Percentiles rank a stretch among this genome's conserved stretches.
These are phyloP conservation scores for Penaeus vannamei DNA, from an alignment of 1,140 invertebrate species.

Conservation along the genomic window DNA sequence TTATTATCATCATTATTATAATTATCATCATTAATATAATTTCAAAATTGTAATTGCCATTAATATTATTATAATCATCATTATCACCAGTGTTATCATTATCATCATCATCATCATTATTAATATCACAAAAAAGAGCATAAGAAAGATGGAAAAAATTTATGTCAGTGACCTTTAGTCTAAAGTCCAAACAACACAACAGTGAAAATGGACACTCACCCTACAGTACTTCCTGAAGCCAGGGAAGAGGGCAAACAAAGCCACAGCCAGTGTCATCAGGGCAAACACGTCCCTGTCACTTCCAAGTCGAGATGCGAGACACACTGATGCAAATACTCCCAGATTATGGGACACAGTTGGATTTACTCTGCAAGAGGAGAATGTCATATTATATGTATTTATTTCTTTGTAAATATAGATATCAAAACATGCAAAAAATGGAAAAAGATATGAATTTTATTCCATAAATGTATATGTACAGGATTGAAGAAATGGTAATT, in stretches of 20 bases:
- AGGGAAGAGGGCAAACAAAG: constrained; percentile 56
- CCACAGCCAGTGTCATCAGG: constrained; percentile 60
- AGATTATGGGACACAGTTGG: constrained; percentile 66
- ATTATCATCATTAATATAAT: no score
- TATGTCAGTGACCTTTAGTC: not conserved
- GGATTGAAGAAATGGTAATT: no score
- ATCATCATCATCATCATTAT: no score
- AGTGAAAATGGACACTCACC: not conserved
- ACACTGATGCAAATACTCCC: constrained; percentile 66
- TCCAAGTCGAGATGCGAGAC: constrained; percentile 65
- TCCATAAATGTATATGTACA: no score
- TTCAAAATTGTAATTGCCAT: no score
- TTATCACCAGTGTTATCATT: no score
- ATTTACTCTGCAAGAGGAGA: constrained; percentile 55
- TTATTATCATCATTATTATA: no score
- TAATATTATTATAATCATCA: no score
- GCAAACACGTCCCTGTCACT: constrained; percentile 64
- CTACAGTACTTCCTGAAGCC: constrained; percentile 46
- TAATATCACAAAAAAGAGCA: not conserved
- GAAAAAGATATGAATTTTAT: no score
- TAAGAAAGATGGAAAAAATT: not conserved
- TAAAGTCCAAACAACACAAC: no score
- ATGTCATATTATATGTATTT: no score
- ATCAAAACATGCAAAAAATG: not conserved
- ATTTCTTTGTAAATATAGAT: not conserved